These are phyloP conservation scores for Lithobates sylvaticus DNA, from an alignment of 2,797 vertebrate species.

Conservation along the genomic window DNA sequence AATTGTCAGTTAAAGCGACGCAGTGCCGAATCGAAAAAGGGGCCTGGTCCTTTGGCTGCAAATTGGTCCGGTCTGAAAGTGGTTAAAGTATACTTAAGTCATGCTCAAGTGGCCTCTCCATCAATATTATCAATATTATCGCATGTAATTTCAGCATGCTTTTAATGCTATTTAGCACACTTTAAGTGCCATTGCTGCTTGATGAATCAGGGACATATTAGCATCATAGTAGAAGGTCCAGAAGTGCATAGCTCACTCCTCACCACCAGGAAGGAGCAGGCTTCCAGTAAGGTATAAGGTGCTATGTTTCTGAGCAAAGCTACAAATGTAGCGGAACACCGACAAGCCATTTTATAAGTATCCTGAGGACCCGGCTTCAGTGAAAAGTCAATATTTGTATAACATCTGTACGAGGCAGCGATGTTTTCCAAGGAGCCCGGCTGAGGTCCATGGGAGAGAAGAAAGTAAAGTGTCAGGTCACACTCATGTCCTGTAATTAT, in stretches of 20 bases:
- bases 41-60: no score
- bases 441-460: conserved; percentile 40
- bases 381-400: conserved; percentile 57
- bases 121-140: no score
- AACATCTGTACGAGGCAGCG: conserved; percentile 31
- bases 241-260: neutral
- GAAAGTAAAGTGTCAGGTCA: conserved; percentile 43
- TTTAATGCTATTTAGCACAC: no score
- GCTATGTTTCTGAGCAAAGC: conserved; percentile 57
- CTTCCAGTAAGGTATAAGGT: conserved; percentile 40
- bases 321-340: conserved; percentile 49
- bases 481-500: conserved; percentile 59
- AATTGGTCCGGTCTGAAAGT: no score
- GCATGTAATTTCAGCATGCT: no score
- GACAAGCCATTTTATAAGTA: conserved; percentile 41
- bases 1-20: no score
- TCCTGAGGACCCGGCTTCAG: conserved; percentile 3
- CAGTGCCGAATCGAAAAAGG: no score
- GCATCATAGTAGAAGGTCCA: no score
- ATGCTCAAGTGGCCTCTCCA: no score
- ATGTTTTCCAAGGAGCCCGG: conserved; percentile 10
- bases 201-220: no score
- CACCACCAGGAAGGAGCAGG: conserved; percentile 1
- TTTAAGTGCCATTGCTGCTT: no score
- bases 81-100: no score